Percentiles rank a stretch among this genome's conserved stretches.
Conservation (phyloP, 2,797 vertebrate genomes). For the Pelochelys cantorii region DNA sequence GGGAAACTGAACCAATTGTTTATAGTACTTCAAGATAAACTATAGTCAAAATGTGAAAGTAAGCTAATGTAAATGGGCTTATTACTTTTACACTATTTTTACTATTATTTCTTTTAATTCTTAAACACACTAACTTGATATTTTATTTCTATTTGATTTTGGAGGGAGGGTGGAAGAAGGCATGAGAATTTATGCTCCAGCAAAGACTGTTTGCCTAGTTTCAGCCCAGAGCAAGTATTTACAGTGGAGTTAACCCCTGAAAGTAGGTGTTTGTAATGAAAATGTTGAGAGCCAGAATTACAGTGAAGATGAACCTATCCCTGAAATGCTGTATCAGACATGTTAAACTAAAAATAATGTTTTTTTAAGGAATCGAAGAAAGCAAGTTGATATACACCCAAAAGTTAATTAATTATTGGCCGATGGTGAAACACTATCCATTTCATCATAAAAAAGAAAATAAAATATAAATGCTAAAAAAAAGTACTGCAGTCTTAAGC, state of each 20-base stretch:
- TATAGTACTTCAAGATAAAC: not conserved
- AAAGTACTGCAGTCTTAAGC: conserved; percentile 21
- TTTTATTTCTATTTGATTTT: not conserved
- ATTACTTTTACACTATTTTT: not conserved
- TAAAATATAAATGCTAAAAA: conserved; percentile 25
- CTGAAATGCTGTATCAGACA: conserved; percentile 17
- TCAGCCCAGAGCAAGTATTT: not conserved
- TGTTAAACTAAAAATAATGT: not conserved
- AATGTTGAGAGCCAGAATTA: conserved; percentile 33
- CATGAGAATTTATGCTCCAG: not conserved
- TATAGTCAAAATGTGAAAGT: not conserved
- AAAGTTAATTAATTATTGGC: conserved; percentile 7
- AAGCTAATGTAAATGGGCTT: not conserved
- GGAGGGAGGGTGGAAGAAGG: not conserved
- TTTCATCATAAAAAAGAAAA: conserved; percentile 57
- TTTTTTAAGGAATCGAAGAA: not conserved
- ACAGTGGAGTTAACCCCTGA: not conserved
- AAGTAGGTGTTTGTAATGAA: conserved; percentile 15
- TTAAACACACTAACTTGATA: not conserved
- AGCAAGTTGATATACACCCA: conserved; percentile 28
- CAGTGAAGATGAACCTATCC: not conserved
- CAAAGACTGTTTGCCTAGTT: not conserved
- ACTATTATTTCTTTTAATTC: not conserved
- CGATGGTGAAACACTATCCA: conserved; percentile 9
- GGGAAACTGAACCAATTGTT: not conserved